A percentile compares a stretch with the other conserved stretches of the same genome.
phyloP scores from a whole-genome alignment of 2,888 invertebrate genomes.

The Watsonalla cultraria region DNA sequence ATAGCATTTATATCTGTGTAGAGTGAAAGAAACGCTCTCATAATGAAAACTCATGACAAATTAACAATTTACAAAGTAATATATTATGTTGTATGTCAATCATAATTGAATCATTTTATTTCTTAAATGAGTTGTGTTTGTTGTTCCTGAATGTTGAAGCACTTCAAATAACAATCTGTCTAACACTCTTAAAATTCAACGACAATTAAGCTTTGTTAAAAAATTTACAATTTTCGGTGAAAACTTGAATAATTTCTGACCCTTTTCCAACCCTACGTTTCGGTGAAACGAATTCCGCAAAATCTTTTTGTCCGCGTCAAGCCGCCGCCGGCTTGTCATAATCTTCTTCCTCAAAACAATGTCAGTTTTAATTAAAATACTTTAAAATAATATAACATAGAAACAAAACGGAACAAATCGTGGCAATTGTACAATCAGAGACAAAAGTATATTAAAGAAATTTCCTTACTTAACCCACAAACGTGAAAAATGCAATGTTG shows the following conservation, averaged over 20 bases:
- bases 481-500: no score
- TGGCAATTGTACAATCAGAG: conserved; percentile 27
- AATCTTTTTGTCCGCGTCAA: conserved; percentile 58
- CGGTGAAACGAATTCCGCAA: conserved; percentile 39
- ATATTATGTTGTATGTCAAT: no score
- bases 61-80: no score
- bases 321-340: conserved; percentile 50
- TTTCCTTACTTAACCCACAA: not conserved
- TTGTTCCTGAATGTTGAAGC: no score
- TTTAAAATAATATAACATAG: conserved; percentile 50
- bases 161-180: conserved; percentile 4
- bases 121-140: no score
- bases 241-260: conserved; percentile 42
- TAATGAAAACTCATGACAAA: no score
- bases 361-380: conserved; percentile 61
- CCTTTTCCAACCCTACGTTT: conserved; percentile 38
- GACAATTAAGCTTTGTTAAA: conserved; percentile 42
- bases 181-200: conserved; percentile 33
- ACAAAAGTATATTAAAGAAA: not conserved
- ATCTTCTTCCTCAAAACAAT: conserved; percentile 57
- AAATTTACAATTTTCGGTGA: conserved; percentile 34
- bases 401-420: conserved; percentile 38
- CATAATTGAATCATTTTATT: no score
- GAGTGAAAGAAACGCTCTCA: no score
- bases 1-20: no score